Base-by-base conservation (phyloP, 2,888 invertebrate species). In the Carterocephalus palaemon region DNA sequence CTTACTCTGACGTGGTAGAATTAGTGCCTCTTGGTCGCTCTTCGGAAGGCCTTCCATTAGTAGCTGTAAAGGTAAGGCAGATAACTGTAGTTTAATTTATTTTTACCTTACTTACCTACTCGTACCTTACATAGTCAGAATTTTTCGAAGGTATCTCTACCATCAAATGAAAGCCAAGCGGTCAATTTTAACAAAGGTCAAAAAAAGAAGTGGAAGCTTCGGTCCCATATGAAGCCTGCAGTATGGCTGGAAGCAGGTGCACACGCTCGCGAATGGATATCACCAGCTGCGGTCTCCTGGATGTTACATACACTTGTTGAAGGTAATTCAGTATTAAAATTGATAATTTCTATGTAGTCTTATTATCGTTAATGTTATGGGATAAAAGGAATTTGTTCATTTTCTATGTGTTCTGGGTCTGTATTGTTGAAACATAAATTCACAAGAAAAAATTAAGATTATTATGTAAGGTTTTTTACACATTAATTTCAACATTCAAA, bases 181-280 rank as follows among this genome's bases (percentile, higher is more conserved):
- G 70, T 59, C 48, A 63, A 62, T 13, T 42, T 51, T 4, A 57
- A 41, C 19, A 78, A 71, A 51, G 67, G 56, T 1, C 50, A 59
- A 10, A 78, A 77, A 46, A 89, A 89, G 56, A 84, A 87, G 45
- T 88, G 87, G 65, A 83, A 80, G 50, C 56, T 88, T 36, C 74
- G 73, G 2, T 84, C 87, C 2, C 72, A 69, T 37, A 74, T 84
- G 58, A 93, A 93, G 53, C 92, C 92, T 2, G 92, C 91, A 0
- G 90, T 95, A 24, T 95, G 95, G 90, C 88, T 96, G 19, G 95
- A 95, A 62, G 94, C 92, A 5, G 95, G 95, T 0, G 83, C 89
- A 48, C 92, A 93, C 60, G 92, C 92, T 1, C 73, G 91, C 56
- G 95, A 95, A 75, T 95, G 95, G 95, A 93, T 95, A 56, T 89